A percentile compares a stretch with the other conserved stretches of the same genome.
These are phyloP conservation scores for Argyresthia albistria DNA, from an alignment of 2,888 invertebrate genomes.

Conservation along the genomic window DNA sequence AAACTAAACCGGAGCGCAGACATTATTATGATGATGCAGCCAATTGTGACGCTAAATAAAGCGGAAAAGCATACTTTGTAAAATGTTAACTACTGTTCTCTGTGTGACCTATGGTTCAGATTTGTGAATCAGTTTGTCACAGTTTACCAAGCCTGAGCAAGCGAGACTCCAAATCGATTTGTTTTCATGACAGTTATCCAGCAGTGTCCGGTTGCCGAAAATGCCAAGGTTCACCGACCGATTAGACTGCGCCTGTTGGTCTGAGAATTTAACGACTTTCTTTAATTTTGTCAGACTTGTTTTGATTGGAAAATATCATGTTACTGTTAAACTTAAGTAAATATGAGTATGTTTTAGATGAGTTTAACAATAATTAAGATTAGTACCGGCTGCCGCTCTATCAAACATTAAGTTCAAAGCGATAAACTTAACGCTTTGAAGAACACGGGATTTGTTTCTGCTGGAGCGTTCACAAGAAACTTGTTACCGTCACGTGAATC, in stretches of 20 bases:
- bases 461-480: too few species aligned
- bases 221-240: not conserved
- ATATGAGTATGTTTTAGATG: too few species aligned
- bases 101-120: slow-evolving; percentile 3
- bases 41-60: slow-evolving; percentile 17
- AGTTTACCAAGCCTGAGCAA: not conserved
- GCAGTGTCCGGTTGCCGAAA: not conserved
- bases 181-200: not conserved
- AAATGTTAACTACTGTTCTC: not conserved
- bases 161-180: not conserved
- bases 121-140: not conserved
- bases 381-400: too few species aligned
- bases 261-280: too few species aligned
- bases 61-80: slow-evolving; percentile 14
- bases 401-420: too few species aligned
- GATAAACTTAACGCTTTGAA: too few species aligned
- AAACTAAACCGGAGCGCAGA: not conserved
- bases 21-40: slow-evolving; percentile 14
- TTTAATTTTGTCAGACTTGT: too few species aligned
- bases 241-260: not conserved
- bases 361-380: too few species aligned
- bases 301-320: too few species aligned
- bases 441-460: too few species aligned
- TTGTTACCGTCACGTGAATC: too few species aligned
- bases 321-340: too few species aligned